Evolutionary conservation across 2,888 invertebrate genomes (phyloP), one percentile per base, ranked within the genome.

Genomic region (Dichetophora obliterata): DNA sequence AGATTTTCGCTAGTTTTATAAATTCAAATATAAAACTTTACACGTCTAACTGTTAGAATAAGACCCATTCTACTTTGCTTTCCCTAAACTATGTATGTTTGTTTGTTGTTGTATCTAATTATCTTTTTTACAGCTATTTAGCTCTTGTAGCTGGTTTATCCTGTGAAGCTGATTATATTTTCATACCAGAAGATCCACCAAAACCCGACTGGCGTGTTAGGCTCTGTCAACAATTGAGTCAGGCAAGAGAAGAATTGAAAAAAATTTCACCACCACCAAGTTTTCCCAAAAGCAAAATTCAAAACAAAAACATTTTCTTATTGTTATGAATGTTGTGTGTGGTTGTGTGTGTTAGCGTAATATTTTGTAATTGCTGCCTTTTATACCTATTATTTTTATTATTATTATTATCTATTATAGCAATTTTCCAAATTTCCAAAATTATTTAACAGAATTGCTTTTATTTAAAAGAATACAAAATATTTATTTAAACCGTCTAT

Each of bases 131-230:
- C 92, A 95, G 95, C 90, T 96, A 96, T 91, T 92, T 97, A 90
- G 94, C 95, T 87, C 91, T 96, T 87, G 95, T 94, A 87, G 95
- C 94, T 87, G 94, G 94, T 89, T 91, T 96, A 85, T 93, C 95
- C 87, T 92, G 93, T 85, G 96, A 96, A 88, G 96, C 95, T 86
- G 95, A 95, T 90, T 95, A 93, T 92, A 93, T 94, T 88, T 96
- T 97, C 91, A 93, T 96, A 89, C 96, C 96, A 83, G 96, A 96
- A 91, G 93, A 93, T 91, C 96, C 96, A 86, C 95, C 96, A 87
- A 93, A 85, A 84, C 89, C 89, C 80, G 93, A 94, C 89, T 96
- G 96, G 96, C 92, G 93, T 83, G 92, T 92, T 84, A 92, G 92
- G 86, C 90, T 96, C 83, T 96, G 95, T 91, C 91, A 91, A 87